Evolutionary conservation across 2,113 vertebrate genomes (phyloP), one percentile per base, ranked within the genome.

Genomic region (Lucifuga dentata): DNA sequence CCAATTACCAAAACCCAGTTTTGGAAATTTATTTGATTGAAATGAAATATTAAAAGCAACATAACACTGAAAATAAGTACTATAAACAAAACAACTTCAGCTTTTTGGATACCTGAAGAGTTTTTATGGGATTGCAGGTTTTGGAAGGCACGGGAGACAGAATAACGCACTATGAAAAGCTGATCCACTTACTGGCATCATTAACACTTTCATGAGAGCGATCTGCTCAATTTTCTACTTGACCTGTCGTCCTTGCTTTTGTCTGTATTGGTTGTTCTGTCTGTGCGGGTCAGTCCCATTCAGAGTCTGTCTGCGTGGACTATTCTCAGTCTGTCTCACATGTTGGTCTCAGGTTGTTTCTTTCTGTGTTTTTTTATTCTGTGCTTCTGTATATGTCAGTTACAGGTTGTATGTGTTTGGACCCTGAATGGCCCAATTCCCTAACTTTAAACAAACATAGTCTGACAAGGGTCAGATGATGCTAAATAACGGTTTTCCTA

Each of bases 321-420:
- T 57, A 29, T 23, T 65, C 35, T 52, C 40, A 43, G 72, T 80
- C 56, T 68, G 68, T 74, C 57, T n/a, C 68, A 77, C 64, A 68
- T 3, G 44, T 55, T 29, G 15, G 26, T 41, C 65, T 45, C 52
- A 43, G 52, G 51, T 51, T 56, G 55, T 50, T 38, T 50, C 51
- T 52, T 56, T 24, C 38, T 36, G n/a, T 62, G 60, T 66, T 78
- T 43, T 76, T 59, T 9, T 12, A 65, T 26, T 60, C 11, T 23
- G 45, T 33, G 11, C 13, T 19, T 32, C 29, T 36, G 15, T 65
- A 50, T 67, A 60, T 52, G 60, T 70, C 59, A 39, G n/a, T 8
- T 49, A 26, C 51, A 11, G 43, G 46, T 29, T 26, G 20, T 17
- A 49, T 49, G 23, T 61, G 38, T 39, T 17, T 12, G 46, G 35